Evolutionary conservation across 2,797 vertebrate species (phyloP), one percentile per base, ranked within the genome.

Genomic region (Enteromius paludinosus): DNA sequence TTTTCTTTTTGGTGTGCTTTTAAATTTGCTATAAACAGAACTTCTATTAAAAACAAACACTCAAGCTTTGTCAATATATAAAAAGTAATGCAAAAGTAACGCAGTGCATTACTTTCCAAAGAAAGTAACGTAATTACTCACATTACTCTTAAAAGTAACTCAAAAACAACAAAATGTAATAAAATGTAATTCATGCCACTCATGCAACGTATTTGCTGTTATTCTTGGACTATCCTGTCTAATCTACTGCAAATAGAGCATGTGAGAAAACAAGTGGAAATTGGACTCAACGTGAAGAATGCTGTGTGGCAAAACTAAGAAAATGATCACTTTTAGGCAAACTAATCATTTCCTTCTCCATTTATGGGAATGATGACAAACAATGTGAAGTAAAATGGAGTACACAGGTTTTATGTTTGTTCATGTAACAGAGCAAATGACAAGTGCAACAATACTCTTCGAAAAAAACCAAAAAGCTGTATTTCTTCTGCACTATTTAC

Each of bases 321-420:
- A 30, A 8, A 28, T 30, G 4, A 17, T 30, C 2, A 62, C 59
- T 65, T 65, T 15, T 62, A 62, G 25, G 1, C 30, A 20, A 69
- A 20, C 33, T 30, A 62, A 25, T 14, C 59, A 69, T n/a, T n/a
- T n/a, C n/a, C n/a, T n/a, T n/a, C n/a, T n/a, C n/a, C n/a, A n/a
- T n/a, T 77, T 52, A 20, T 79, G 52, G 20, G 11, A 64, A 41
- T 56, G 45, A 52, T 28, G 9, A 43, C 28, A 65, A 69, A 56
- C 33, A 20, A 59, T 18, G 17, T 9, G 4, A 43, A 43, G 35
- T 2, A 30, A 69, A 59, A 43, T 23, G 0, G 11, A 56, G 4
- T 25, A 59, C 1, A n/a, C 49, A 15, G 3, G 35, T 45, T 45
- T 80, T 59, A 66, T 66, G 45, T 66, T 65, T 78, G 62, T 78